Percentiles rank a stretch among this genome's conserved stretches.
phyloP scores from a whole-genome alignment of 2,797 vertebrate genomes.

The Mallotus villosus region DNA sequence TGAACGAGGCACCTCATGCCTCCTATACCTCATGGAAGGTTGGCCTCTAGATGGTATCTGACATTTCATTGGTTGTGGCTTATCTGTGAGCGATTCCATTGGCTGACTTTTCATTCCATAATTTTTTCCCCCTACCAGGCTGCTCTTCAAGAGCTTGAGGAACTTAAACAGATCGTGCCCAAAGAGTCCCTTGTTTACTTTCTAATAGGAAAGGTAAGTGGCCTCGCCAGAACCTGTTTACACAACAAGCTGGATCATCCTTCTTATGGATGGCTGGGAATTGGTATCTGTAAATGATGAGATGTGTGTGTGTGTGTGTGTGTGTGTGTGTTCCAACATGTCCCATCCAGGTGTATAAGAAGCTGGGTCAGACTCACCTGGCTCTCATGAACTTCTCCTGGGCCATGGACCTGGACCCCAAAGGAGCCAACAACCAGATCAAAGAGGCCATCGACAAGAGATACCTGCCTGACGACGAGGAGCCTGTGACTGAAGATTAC shows the following conservation, averaged over 20 bases:
- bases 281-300: too few species aligned
- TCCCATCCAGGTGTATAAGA: constrained; percentile 90
- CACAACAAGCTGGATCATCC: not conserved
- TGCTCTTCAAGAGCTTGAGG: constrained; percentile 97
- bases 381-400: constrained; percentile 99
- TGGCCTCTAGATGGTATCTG: not conserved
- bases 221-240: not conserved
- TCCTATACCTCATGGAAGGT: not conserved
- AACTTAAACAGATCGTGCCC: constrained; percentile 98
- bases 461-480: constrained; percentile 96
- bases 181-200: constrained; percentile 99
- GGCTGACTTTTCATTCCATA: not conserved
- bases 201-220: constrained; percentile 96
- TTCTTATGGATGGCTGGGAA: too few species aligned
- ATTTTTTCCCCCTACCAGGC: constrained; percentile 72
- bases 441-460: constrained; percentile 99
- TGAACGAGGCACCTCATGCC: not conserved
- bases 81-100: not conserved
- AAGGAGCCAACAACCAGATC: constrained; percentile 99
- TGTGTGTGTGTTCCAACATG: not conserved
- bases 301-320: too few species aligned
- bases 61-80: not conserved
- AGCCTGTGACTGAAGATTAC: constrained; percentile 83
- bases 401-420: constrained; percentile 98
- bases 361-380: constrained; percentile 94